Base-by-base conservation (phyloP, 2,113 vertebrate species). In the Furnarius figulus region DNA sequence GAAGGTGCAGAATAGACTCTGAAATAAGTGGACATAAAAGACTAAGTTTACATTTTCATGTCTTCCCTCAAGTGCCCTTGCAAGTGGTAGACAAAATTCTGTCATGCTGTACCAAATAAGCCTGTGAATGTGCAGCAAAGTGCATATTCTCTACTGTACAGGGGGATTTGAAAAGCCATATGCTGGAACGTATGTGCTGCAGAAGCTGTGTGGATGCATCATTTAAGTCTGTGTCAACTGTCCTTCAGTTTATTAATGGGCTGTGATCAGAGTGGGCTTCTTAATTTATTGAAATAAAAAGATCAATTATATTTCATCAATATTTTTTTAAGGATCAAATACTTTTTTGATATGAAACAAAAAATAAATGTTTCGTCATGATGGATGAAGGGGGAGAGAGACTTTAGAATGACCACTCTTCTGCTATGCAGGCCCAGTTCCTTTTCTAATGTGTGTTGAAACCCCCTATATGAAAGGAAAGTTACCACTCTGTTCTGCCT, bases 131-230 rank as follows among this genome's bases (percentile, higher is more conserved):
- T 4, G 2, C 80, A 90, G 44, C 80, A 78, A 70, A 92, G 68
- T 63, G 39, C 61, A 72, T 61, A 74, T 84, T 92, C 66, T 77
- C 47, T 87, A 14, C 86, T 87, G 65, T 46, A 92, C 81, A 78
- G 31, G 65, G 72, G 89, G 39, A 50, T 89, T 91, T 87, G 42
- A 61, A 83, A 90, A 84, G 59, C 81, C 85, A 83, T 93, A 93
- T 93, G 91, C 67, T 91, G 75, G 46, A 93, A 59, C 16, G 39
- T 95, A 88, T 94, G 91, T 83, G 75, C 85, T 90, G 59, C 63
- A 85, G 89, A 93, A 94, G 50, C 63, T 39, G 27, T 91, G 91
- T 59, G 46, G 63, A 83, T 88, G 65, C 35, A 77, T 65, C 87
- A 71, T 72, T 85, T 82, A 44, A 76, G 55, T 71, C 67, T 94